These are phyloP conservation scores for Miltochrista miniata DNA, from an alignment of 2,888 invertebrate species.

Conservation along the genomic window DNA sequence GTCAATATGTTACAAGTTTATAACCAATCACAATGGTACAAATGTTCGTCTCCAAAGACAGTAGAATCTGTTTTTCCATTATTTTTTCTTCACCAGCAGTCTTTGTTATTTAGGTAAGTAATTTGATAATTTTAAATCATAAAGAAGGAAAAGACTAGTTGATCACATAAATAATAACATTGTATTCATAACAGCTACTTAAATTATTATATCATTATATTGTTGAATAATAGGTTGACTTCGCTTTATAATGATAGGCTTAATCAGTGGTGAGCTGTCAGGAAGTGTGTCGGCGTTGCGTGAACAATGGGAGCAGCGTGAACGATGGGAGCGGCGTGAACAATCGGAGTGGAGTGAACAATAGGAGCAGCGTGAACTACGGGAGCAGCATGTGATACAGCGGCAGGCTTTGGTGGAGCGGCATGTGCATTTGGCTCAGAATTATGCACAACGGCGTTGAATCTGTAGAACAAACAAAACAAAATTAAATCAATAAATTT, in stretches of 20 bases:
- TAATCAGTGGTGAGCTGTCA: constrained; percentile 58
- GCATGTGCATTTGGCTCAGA: constrained; percentile 64
- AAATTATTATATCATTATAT: constrained; percentile 40
- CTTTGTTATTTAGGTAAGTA: not conserved
- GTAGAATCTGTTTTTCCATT: too few species aligned
- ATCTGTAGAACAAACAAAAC: constrained; percentile 45
- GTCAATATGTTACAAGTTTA: too few species aligned
- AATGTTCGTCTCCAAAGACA: too few species aligned
- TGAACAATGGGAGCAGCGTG: constrained; percentile 32
- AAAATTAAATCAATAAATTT: not conserved
- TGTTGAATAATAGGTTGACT: constrained; percentile 11
- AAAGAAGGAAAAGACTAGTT: not conserved
- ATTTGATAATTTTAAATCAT: not conserved
- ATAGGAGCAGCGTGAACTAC: constrained; percentile 40
- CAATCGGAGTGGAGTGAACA: constrained; percentile 35
- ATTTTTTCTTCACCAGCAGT: too few species aligned
- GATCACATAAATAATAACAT: constrained; percentile 47
- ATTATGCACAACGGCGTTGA: constrained; percentile 76
- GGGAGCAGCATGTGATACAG: constrained; percentile 43
- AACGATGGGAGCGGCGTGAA: constrained; percentile 28
- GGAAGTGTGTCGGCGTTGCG: constrained; percentile 48
- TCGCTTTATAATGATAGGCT: constrained; percentile 17
- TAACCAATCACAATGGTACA: too few species aligned
- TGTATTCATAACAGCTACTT: constrained; percentile 44
- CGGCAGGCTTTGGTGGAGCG: constrained; percentile 46